Evolutionary conservation across 2,888 invertebrate species (phyloP).

Genomic region (Leptogaster cylindrica): DNA sequence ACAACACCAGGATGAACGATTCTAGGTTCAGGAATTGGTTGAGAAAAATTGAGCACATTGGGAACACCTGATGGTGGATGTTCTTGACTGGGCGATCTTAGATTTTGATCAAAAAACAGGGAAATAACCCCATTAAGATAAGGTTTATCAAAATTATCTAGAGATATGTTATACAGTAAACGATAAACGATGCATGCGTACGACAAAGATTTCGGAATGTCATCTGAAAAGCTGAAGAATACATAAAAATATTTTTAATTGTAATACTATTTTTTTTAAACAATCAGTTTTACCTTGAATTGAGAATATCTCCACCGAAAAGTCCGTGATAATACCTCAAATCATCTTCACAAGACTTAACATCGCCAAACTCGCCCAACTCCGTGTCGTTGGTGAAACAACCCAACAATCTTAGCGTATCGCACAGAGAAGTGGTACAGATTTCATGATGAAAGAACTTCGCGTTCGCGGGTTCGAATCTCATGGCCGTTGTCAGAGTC

Average conservation of each 20-base stretch:
- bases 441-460: constrained; percentile 98
- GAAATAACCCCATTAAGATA: constrained; percentile 71
- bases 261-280: background rate
- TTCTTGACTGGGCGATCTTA: constrained; percentile 58
- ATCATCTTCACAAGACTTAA: constrained; percentile 57
- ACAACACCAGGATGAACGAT: constrained; percentile 96
- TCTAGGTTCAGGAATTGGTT: constrained; percentile 78
- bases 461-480: constrained; percentile 98
- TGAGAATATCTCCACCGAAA: constrained; percentile 78
- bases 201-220: constrained; percentile 78
- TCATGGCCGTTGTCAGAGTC: constrained; percentile 95
- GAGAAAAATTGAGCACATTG: constrained; percentile 70
- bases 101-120: constrained; percentile 54
- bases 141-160: constrained; percentile 94
- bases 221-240: constrained; percentile 69
- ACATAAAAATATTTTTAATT: background rate
- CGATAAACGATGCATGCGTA: constrained; percentile 87
- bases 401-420: constrained; percentile 89
- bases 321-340: constrained; percentile 70
- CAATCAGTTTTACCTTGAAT: constrained; percentile 55
- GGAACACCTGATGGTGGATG: constrained; percentile 63
- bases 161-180: constrained; percentile 90
- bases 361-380: constrained; percentile 62
- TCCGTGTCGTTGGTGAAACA: constrained; percentile 74
- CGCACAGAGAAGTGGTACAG: constrained; percentile 91